Evolutionary conservation across 2,113 vertebrate species (phyloP).

Genomic region (Parus major): DNA sequence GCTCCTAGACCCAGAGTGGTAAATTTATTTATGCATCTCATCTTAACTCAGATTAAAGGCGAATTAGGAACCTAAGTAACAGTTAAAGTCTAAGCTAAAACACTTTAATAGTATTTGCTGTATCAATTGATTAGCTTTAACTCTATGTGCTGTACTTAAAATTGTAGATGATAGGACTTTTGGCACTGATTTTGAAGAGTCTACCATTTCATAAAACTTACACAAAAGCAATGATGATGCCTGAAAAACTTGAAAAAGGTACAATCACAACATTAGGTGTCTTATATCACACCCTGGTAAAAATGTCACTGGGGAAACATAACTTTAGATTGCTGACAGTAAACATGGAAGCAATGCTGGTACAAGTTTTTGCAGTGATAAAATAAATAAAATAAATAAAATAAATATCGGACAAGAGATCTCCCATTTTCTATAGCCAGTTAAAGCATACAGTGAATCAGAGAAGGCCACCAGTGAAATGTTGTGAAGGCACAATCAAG

Average conservation of each 20-base stretch:
- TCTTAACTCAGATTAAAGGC: neutral
- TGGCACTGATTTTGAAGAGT: neutral
- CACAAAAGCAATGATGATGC: neutral
- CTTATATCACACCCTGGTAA: neutral
- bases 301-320: neutral
- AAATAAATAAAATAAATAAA: neutral
- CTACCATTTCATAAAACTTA: neutral
- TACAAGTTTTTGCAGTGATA: neutral
- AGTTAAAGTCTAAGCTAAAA: neutral
- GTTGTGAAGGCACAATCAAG: neutral
- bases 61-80: neutral
- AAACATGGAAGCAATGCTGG: neutral
- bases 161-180: neutral
- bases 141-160: constrained; percentile 5
- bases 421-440: neutral
- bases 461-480: neutral
- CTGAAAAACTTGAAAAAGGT: neutral
- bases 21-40: neutral
- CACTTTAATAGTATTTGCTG: neutral
- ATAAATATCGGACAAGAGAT: neutral
- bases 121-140: constrained; percentile 4
- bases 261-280: neutral
- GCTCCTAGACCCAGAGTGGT: neutral
- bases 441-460: neutral
- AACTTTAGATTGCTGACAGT: neutral